Conservation (phyloP, 2,888 invertebrate genomes). For the Drosophila koepferae region DNA sequence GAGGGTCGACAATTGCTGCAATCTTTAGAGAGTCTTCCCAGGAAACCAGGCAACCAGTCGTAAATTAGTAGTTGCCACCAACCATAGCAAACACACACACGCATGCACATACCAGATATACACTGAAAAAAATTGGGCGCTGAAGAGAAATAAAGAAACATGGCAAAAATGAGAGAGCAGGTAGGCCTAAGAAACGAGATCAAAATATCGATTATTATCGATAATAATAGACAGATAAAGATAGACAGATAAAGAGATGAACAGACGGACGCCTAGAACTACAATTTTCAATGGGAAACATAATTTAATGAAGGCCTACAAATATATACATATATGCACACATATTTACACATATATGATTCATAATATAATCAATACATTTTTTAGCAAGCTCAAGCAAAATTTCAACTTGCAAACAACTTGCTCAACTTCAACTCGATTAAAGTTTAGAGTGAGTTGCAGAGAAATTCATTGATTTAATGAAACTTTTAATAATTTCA, state of each 20-base stretch:
- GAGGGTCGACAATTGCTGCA: slow-evolving; percentile 66
- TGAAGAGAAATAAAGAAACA: no score
- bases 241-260: background rate
- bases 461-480: background rate
- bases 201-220: no score
- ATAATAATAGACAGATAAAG: no score
- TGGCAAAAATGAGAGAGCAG: no score
- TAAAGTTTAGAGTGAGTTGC: background rate
- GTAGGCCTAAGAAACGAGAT: no score
- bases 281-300: background rate
- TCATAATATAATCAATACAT: background rate
- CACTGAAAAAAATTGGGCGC: slow-evolving; percentile 5
- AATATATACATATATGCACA: background rate
- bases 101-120: background rate
- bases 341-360: background rate
- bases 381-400: background rate
- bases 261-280: background rate
- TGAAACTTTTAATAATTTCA: background rate
- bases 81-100: slow-evolving; percentile 19
- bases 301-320: background rate
- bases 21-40: slow-evolving; percentile 71
- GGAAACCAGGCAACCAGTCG: slow-evolving; percentile 53
- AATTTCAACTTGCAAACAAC: background rate
- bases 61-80: slow-evolving; percentile 65
- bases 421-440: background rate